Conservation (phyloP, 1,140 invertebrate species). For the Pseudachorutes palmiensis region DNA sequence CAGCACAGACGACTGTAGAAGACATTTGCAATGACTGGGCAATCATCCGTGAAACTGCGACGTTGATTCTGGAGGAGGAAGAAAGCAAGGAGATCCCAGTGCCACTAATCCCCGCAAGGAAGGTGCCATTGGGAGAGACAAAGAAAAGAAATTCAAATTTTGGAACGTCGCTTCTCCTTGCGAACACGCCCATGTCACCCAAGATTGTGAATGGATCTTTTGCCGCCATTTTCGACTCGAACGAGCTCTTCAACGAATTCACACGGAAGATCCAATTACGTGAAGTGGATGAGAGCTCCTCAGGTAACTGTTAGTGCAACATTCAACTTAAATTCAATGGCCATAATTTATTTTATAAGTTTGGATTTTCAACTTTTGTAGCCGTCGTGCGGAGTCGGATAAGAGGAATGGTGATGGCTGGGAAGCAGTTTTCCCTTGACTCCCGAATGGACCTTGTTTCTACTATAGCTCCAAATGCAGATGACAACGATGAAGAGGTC, state of each 20-base stretch:
- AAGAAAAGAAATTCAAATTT: conserved; percentile 66
- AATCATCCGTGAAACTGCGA: conserved; percentile 45
- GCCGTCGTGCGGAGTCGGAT: conserved; percentile 68
- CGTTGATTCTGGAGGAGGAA: conserved; percentile 34
- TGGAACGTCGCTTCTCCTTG: conserved; percentile 81
- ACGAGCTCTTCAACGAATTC: conserved; percentile 38
- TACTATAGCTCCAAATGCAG: conserved; percentile 41
- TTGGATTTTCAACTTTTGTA: not conserved
- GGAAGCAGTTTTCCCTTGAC: conserved; percentile 77
- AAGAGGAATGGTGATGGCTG: conserved; percentile 74
- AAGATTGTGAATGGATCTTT: conserved; percentile 96
- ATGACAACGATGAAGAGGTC: conserved; percentile 16
- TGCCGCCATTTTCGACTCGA: conserved; percentile 86
- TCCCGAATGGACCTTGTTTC: conserved; percentile 84
- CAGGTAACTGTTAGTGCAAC: conserved; percentile 22
- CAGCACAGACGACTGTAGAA: conserved; percentile 73
- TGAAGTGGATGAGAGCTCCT: conserved; percentile 37
- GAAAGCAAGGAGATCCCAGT: conserved; percentile 45
- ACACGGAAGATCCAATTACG: conserved; percentile 28
- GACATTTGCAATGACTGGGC: conserved; percentile 60
- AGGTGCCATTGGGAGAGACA: conserved; percentile 54
- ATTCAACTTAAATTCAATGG: not conserved
- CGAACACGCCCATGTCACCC: conserved; percentile 92
- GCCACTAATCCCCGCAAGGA: conserved; percentile 28
- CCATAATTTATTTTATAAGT: not conserved